These are phyloP conservation scores for Epinotia brunnichana DNA, from an alignment of 2,888 invertebrate species.

Conservation along the genomic window DNA sequence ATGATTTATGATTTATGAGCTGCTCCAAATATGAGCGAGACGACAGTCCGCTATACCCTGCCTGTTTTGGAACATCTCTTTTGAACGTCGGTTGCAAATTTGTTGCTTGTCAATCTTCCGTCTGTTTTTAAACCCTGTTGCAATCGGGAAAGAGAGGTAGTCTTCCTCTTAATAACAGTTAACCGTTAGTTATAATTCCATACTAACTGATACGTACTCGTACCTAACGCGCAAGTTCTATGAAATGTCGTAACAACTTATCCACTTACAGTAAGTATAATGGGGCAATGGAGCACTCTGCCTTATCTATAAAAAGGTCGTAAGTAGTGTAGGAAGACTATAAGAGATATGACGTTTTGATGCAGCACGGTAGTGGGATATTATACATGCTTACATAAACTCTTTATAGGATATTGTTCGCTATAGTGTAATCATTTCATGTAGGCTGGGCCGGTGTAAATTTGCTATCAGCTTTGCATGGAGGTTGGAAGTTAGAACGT, in stretches of 20 bases:
- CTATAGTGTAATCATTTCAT: constrained; percentile 41
- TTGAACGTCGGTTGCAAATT: too few relatives aligned
- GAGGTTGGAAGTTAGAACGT: constrained; percentile 10
- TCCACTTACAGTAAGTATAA: constrained; percentile 30
- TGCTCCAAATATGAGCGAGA: too few relatives aligned
- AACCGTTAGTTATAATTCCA: not conserved
- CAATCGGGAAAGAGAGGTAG: too few relatives aligned
- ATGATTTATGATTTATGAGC: too few relatives aligned
- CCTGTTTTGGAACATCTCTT: too few relatives aligned
- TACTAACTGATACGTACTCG: not conserved
- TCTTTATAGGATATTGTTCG: constrained; percentile 41
- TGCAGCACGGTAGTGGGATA: not conserved
- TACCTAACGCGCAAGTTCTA: constrained; percentile 7
- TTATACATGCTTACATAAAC: constrained; percentile 27
- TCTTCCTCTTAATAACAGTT: not conserved
- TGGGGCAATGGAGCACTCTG: constrained; percentile 17
- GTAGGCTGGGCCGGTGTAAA: constrained; percentile 44
- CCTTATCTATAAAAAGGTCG: not conserved
- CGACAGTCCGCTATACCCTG: too few relatives aligned
- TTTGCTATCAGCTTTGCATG: constrained; percentile 43
- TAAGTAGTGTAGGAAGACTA: not conserved
- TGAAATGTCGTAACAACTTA: constrained; percentile 33
- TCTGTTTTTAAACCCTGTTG: too few relatives aligned
- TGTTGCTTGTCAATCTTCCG: too few relatives aligned
- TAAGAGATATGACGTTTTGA: not conserved